A percentile compares a stretch with the other conserved stretches of the same genome.
Conservation (phyloP, 2,888 invertebrate species). For the Synergus gifuensis region DNA sequence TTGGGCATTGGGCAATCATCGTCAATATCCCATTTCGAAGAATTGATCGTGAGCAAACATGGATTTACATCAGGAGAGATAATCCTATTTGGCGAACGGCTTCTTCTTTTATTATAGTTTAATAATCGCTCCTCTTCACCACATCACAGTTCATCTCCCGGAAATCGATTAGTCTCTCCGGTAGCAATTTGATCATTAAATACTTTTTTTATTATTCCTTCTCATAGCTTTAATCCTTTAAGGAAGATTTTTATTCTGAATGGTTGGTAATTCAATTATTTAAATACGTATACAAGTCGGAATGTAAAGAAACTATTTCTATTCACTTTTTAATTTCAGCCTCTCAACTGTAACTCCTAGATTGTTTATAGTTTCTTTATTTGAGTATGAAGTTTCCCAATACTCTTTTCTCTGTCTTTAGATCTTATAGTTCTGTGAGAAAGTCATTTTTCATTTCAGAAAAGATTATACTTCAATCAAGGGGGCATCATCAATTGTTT, state of each 20-base stretch:
- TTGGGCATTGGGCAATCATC: constrained; percentile 35
- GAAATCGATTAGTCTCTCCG: constrained; percentile 28
- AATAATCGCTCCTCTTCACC: constrained; percentile 25
- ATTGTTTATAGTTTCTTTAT: not conserved
- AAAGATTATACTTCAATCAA: not conserved
- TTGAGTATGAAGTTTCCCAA: not conserved
- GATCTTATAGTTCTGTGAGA: not conserved
- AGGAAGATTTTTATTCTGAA: not conserved
- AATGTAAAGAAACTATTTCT: too few species aligned
- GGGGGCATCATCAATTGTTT: constrained; percentile 45
- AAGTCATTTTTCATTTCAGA: not conserved
- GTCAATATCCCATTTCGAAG: constrained; percentile 28
- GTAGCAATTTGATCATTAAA: constrained; percentile 16
- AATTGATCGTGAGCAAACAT: constrained; percentile 36
- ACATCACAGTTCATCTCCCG: constrained; percentile 27
- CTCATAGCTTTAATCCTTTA: not conserved
- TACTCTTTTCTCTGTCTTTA: not conserved
- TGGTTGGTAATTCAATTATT: not conserved
- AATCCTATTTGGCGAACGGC: constrained; percentile 26
- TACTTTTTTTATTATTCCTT: constrained; percentile 8
- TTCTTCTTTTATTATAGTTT: constrained; percentile 36
- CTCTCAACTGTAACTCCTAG: too few species aligned
- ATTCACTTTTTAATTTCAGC: too few species aligned
- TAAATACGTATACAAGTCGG: not conserved
- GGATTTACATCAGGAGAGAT: constrained; percentile 36